Base-by-base conservation (phyloP, 1,140 invertebrate genomes). In the Agraylea sexmaculata region DNA sequence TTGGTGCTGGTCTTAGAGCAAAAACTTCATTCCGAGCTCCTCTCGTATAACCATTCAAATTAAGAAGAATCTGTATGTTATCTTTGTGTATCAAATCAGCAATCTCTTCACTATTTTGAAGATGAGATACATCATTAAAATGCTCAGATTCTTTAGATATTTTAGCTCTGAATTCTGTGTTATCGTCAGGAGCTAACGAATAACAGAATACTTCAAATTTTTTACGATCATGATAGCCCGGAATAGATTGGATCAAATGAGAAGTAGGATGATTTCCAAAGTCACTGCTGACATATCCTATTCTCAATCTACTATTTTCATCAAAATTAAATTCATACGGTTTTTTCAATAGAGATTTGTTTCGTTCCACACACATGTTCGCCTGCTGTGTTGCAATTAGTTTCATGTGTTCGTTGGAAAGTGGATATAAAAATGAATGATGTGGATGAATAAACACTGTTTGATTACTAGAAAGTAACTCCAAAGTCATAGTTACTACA, bases 11-110 rank as follows among this genome's bases (percentile, higher is more conserved):
- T 44, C 81, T 69, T n/a, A 99, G 64, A 1, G 95, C 94, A 63
- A 99, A 99, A 43, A 99, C 95, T 69, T 99, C 96, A 71, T 99
- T 99, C 34, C 85, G 65, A 1, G 93, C 93, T 3, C 95, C 94
- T 64, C 99, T 99, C 0, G 96, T 99, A 55, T 99, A 99, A 0
- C 95, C 96, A 64, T 99, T 99, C 94, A 99, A 97, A 58, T 99
- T 99, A 1, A 99, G 87, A 4, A 99, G 71, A 61, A 99, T 90
- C 57, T 99, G 86, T 58, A 99, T 93, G 21, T 93, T 91, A 65
- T 99, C 94, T 2, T 71, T 63, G 59, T 93, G 79, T 34, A 99
- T 99, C 48, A 80, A 77, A 63, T 99, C 95, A 6, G 95, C 95
- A 1, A 94, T 94, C 69, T 95, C 94, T 7, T 92, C 94, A n/a